A percentile compares a stretch with the other conserved stretches of the same genome.
These are phyloP conservation scores for Arnoldichthys spilopterus DNA, from an alignment of 2,797 vertebrate genomes.

Conservation along the genomic window DNA sequence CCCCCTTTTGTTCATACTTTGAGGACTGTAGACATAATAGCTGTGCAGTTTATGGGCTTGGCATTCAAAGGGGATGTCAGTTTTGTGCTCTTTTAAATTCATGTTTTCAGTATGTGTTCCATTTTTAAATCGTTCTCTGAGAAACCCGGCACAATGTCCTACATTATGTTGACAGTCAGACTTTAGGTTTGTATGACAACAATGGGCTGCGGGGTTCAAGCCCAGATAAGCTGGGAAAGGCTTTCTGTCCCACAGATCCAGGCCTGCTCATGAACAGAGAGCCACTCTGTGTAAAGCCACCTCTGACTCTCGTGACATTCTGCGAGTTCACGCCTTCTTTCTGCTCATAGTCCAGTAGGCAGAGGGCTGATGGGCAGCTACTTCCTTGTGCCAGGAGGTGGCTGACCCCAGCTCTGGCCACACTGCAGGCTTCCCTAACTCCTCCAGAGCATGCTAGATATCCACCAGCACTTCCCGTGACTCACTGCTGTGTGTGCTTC, in stretches of 20 bases:
- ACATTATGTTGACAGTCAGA: constrained; percentile 29
- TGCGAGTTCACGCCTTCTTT: constrained; percentile 66
- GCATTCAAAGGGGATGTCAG: not conserved
- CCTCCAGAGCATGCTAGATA: constrained; percentile 35
- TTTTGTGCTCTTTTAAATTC: not conserved
- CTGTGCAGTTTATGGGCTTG: not conserved
- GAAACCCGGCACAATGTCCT: constrained; percentile 1
- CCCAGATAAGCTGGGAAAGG: constrained; percentile 53
- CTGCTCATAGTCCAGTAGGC: constrained; percentile 53
- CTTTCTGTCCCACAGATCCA: constrained; percentile 52
- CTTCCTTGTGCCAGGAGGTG: constrained; percentile 60
- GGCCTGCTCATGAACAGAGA: constrained; percentile 65
- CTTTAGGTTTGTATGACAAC: constrained; percentile 29
- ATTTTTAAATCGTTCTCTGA: not conserved
- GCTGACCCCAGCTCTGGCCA: constrained; percentile 58
- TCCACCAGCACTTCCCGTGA: constrained; percentile 44
- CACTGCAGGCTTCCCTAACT: constrained; percentile 59
- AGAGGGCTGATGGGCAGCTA: constrained; percentile 50
- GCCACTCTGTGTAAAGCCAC: constrained; percentile 62
- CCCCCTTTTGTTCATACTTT: not conserved
- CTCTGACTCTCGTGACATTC: constrained; percentile 67
- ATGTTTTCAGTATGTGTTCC: not conserved
- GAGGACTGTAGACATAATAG: not conserved
- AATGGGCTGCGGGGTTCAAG: constrained; percentile 43
- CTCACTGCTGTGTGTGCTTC: constrained; percentile 8